Evolutionary conservation across 2,113 vertebrate genomes (phyloP).

Genomic region (Porphyrio hochstetteri): DNA sequence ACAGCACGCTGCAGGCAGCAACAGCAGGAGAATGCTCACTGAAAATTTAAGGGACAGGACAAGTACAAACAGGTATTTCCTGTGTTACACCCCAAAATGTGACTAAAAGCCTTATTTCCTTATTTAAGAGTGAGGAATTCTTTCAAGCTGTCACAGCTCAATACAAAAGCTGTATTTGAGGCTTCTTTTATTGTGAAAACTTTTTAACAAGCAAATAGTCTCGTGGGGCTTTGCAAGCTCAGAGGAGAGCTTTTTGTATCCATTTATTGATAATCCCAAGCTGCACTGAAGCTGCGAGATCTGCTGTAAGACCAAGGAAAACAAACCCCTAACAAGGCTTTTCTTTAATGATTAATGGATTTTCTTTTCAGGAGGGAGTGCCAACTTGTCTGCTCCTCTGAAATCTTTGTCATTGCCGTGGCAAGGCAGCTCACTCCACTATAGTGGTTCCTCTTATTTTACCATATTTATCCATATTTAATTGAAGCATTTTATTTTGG

Average conservation of each 20-base stretch:
- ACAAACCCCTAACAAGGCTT: not conserved
- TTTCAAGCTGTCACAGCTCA: not conserved
- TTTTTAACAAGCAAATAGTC: not conserved
- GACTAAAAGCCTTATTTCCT: not conserved
- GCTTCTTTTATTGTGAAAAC: not conserved
- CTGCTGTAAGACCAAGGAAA: not conserved
- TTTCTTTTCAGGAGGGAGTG: not conserved
- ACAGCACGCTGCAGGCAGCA: not conserved
- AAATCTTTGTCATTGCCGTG: not conserved
- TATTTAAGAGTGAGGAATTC: not conserved
- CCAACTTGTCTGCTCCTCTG: not conserved
- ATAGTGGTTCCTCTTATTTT: not conserved
- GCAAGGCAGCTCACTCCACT: not conserved
- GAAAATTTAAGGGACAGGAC: not conserved
- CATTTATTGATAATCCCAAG: not conserved
- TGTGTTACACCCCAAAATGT: not conserved
- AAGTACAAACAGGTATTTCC: not conserved
- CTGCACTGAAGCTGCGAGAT: not conserved
- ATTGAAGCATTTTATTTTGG: not conserved
- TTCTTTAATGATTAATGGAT: not conserved
- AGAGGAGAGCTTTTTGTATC: not conserved
- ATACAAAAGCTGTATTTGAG: not conserved
- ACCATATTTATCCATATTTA: not conserved
- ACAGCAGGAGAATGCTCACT: not conserved
- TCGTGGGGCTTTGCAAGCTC: not conserved